phyloP scores from a whole-genome alignment of 2,888 invertebrate genomes.

The Crioceris asparagi region DNA sequence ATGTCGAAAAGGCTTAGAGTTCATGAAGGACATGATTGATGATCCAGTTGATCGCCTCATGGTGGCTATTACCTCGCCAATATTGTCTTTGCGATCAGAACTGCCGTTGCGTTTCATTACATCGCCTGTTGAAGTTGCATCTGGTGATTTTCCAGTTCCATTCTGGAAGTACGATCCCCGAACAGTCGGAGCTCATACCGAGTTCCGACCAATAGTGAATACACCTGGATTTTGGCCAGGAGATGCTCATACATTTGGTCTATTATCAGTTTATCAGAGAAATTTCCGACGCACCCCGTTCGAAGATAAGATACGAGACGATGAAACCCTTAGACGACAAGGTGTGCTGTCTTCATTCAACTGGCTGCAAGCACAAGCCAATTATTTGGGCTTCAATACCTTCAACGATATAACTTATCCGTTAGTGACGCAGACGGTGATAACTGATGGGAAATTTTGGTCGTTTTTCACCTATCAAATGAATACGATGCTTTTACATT shows the following conservation, averaged over 20 bases:
- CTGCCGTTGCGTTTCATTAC: constrained; percentile 58
- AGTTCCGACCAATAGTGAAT: constrained; percentile 55
- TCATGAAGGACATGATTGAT: constrained; percentile 39
- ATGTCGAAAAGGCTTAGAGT: constrained; percentile 26
- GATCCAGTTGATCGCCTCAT: constrained; percentile 54
- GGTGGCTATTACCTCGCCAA: constrained; percentile 51
- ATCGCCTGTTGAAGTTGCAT: constrained; percentile 44
- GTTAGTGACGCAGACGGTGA: constrained; percentile 72
- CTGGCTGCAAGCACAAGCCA: constrained; percentile 70
- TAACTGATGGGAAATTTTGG: constrained; percentile 82
- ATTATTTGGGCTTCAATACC: constrained; percentile 80
- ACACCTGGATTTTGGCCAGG: constrained; percentile 84
- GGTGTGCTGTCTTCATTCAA: constrained; percentile 71
- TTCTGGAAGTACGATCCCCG: constrained; percentile 50
- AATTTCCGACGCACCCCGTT: constrained; percentile 40
- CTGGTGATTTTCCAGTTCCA: constrained; percentile 47
- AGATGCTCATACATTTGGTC: constrained; percentile 63
- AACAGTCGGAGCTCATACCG: constrained; percentile 46
- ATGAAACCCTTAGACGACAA: constrained; percentile 59
- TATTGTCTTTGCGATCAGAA: constrained; percentile 57
- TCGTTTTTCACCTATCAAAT: constrained; percentile 85
- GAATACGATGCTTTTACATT: constrained; percentile 67
- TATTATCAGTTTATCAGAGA: constrained; percentile 61
- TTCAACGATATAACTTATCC: constrained; percentile 88
- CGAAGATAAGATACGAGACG: constrained; percentile 45